Conservation (phyloP, 2,888 invertebrate species). For the Eurytoma adleriae region DNA sequence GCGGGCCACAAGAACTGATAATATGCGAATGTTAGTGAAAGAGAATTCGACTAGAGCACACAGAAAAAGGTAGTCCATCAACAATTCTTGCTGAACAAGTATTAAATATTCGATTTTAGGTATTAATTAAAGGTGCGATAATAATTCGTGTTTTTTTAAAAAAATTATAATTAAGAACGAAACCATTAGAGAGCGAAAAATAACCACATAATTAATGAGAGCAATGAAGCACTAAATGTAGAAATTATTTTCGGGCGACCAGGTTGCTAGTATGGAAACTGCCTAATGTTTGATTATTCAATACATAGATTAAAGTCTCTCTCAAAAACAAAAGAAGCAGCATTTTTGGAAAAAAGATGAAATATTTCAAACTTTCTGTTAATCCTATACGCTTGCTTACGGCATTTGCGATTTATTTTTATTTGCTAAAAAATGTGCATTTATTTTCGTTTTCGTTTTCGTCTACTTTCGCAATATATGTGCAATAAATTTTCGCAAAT, state of each 20-base stretch:
- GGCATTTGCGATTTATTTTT: conserved; percentile 5
- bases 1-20: conserved; percentile 55
- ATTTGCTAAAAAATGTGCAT: conserved; percentile 3
- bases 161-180: conserved; percentile 1
- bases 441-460: background rate
- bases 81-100: conserved; percentile 51
- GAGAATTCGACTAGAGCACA: conserved; percentile 55
- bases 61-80: conserved; percentile 54
- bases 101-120: conserved; percentile 59
- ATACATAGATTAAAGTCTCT: conserved; percentile 35
- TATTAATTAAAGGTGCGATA: conserved; percentile 58
- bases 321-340: background rate
- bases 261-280: conserved; percentile 64
- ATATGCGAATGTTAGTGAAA: conserved; percentile 50
- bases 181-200: conserved; percentile 25
- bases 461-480: background rate
- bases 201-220: conserved; percentile 35
- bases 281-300: conserved; percentile 60
- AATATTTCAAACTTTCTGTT: background rate
- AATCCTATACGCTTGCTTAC: no score
- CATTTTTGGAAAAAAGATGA: conserved; percentile 29
- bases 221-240: conserved; percentile 58
- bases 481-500: conserved; percentile 21
- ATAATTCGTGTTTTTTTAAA: conserved; percentile 56
- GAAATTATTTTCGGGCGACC: conserved; percentile 61